Evolutionary conservation across 2,113 vertebrate species (phyloP).

Genomic region (Thalassarche chlororhynchos): DNA sequence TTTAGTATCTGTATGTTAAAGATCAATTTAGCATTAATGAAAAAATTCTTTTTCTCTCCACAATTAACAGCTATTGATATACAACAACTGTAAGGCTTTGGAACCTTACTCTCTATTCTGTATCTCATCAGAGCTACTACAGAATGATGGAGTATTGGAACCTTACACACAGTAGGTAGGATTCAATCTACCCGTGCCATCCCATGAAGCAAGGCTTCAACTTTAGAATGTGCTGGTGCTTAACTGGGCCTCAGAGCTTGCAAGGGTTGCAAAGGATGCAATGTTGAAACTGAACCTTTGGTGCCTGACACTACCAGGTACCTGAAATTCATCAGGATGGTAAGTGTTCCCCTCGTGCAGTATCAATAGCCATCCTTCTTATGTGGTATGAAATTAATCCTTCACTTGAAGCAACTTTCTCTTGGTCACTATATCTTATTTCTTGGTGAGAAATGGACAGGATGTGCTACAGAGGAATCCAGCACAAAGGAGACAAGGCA

Average conservation of each 20-base stretch:
- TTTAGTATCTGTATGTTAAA: not conserved
- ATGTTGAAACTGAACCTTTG: not conserved
- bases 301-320: not conserved
- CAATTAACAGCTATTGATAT: not conserved
- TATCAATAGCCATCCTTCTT: constrained; percentile 31
- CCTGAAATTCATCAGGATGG: constrained; percentile 51
- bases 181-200: not conserved
- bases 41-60: not conserved
- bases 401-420: constrained; percentile 10
- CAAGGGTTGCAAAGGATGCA: not conserved
- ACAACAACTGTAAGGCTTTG: not conserved
- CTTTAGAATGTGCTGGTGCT: not conserved
- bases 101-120: not conserved
- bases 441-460: constrained; percentile 20
- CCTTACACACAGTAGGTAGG: not conserved
- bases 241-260: not conserved
- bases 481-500: not conserved
- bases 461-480: not conserved
- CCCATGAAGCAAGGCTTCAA: not conserved
- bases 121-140: not conserved
- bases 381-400: constrained; percentile 8
- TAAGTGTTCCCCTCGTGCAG: constrained; percentile 5
- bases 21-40: not conserved
- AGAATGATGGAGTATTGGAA: not conserved
- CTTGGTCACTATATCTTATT: constrained; percentile 50